A percentile compares a stretch with the other conserved stretches of the same genome.
Conservation (phyloP, 2,797 vertebrate genomes). For the Craterocephalus amniculus region DNA sequence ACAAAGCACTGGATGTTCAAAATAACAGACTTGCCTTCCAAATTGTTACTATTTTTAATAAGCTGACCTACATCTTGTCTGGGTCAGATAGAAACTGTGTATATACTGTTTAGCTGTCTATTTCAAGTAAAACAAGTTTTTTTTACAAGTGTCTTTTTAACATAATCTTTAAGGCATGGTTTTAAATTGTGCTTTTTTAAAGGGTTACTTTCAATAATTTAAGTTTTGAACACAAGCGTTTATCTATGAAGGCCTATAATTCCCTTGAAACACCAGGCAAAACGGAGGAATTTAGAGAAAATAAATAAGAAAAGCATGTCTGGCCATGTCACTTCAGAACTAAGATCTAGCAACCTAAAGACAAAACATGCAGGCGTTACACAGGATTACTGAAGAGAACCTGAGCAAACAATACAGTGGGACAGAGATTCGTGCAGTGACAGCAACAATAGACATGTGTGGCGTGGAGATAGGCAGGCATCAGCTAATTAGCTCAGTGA, state of each 20-base stretch:
- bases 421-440: conserved; percentile 71
- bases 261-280: conserved; percentile 66
- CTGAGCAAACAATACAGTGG: conserved; percentile 77
- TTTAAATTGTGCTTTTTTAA: conserved; percentile 59
- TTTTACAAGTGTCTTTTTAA: conserved; percentile 31
- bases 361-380: conserved; percentile 81
- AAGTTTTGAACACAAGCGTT: conserved; percentile 63
- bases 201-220: conserved; percentile 69
- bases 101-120: conserved; percentile 32
- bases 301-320: conserved; percentile 65
- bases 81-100: conserved; percentile 56
- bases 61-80: conserved; percentile 66
- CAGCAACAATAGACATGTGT: conserved; percentile 84
- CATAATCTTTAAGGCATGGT: conserved; percentile 53
- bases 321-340: conserved; percentile 79
- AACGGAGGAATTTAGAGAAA: conserved; percentile 53
- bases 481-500: conserved; percentile 83
- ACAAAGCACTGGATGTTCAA: conserved; percentile 39
- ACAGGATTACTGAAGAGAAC: conserved; percentile 83
- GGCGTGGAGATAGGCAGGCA: conserved; percentile 83
- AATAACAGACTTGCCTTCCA: conserved; percentile 59
- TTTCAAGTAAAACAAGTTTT: conserved; percentile 48
- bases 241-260: conserved; percentile 65
- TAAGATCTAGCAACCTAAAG: conserved; percentile 63
- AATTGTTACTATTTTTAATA: conserved; percentile 65